These are phyloP conservation scores for Teleopsis dalmanni DNA, from an alignment of 1,140 invertebrate species.

Conservation along the genomic window DNA sequence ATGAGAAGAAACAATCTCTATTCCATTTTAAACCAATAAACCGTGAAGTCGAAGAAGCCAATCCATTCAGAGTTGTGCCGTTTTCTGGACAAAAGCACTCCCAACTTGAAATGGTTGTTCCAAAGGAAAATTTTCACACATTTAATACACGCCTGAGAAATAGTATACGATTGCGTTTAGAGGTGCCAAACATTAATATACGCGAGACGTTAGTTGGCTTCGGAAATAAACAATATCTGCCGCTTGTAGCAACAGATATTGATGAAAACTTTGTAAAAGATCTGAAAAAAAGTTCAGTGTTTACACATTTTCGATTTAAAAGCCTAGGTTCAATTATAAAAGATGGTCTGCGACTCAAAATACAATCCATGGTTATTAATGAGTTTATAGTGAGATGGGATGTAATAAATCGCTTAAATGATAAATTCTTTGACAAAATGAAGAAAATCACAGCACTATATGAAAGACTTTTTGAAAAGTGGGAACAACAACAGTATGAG, in stretches of 20 bases:
- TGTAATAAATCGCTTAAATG: conserved; percentile 37
- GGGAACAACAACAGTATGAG: conserved; percentile 39
- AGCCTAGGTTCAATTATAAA: conserved; percentile 26
- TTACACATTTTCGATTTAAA: conserved; percentile 34
- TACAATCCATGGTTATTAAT: conserved; percentile 35
- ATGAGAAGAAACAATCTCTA: conserved; percentile 34
- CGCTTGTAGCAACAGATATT: conserved; percentile 35
- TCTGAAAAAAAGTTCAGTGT: conserved; percentile 28
- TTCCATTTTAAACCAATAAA: conserved; percentile 32
- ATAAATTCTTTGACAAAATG: conserved; percentile 35
- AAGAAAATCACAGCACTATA: conserved; percentile 25
- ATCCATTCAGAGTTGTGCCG: conserved; percentile 32
- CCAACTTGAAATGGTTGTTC: conserved; percentile 21
- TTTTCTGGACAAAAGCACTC: conserved; percentile 35
- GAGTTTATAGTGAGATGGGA: conserved; percentile 36
- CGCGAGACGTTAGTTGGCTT: conserved; percentile 23
- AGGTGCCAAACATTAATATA: conserved; percentile 26
- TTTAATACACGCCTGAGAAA: conserved; percentile 30
- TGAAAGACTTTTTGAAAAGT: conserved; percentile 33
- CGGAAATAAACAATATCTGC: conserved; percentile 16
- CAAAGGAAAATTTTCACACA: conserved; percentile 36
- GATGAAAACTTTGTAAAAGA: conserved; percentile 40
- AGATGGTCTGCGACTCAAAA: conserved; percentile 34
- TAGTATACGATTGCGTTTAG: conserved; percentile 28
- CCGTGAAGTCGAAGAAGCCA: conserved; percentile 26